Percentiles rank a stretch among this genome's conserved stretches.
Evolutionary conservation across 2,888 invertebrate species (phyloP).

Genomic region (Stenotaenia linearis): DNA sequence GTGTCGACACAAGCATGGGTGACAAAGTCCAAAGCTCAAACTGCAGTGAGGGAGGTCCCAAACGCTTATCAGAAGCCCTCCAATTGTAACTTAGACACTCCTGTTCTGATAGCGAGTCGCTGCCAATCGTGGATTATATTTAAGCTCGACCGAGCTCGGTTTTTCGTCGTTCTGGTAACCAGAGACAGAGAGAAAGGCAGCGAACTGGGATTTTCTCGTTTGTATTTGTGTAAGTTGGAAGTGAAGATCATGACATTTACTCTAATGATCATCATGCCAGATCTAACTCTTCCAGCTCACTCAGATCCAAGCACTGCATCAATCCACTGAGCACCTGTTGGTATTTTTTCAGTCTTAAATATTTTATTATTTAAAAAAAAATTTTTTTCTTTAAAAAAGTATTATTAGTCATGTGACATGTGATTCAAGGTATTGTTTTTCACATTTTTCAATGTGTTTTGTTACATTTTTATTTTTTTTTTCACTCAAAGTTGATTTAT

Average conservation of each 20-base stretch:
- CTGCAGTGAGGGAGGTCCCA: not conserved
- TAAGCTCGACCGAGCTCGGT: not conserved
- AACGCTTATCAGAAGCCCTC: not conserved
- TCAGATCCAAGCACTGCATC: conserved; percentile 37
- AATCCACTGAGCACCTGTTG: not conserved
- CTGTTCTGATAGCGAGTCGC: not conserved
- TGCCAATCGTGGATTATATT: conserved; percentile 5
- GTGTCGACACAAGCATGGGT: not conserved
- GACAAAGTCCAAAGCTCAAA: conserved; percentile 11
- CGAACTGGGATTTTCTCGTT: not conserved
- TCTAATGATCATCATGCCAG: conserved; percentile 53
- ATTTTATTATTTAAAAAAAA: not conserved
- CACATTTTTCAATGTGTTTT: not conserved
- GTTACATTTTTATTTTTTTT: not conserved
- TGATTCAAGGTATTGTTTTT: not conserved
- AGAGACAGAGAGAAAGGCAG: not conserved
- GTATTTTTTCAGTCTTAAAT: not conserved
- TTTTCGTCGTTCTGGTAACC: not conserved
- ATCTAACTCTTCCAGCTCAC: conserved; percentile 71
- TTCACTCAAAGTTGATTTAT: not conserved
- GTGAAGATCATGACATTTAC: conserved; percentile 59
- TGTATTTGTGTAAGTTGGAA: conserved; percentile 55
- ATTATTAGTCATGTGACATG: not conserved
- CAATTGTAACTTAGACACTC: conserved; percentile 10
- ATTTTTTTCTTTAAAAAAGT: conserved; percentile 17